Conservation (phyloP, 1,140 invertebrate genomes). For the Neodiprion lecontei region DNA sequence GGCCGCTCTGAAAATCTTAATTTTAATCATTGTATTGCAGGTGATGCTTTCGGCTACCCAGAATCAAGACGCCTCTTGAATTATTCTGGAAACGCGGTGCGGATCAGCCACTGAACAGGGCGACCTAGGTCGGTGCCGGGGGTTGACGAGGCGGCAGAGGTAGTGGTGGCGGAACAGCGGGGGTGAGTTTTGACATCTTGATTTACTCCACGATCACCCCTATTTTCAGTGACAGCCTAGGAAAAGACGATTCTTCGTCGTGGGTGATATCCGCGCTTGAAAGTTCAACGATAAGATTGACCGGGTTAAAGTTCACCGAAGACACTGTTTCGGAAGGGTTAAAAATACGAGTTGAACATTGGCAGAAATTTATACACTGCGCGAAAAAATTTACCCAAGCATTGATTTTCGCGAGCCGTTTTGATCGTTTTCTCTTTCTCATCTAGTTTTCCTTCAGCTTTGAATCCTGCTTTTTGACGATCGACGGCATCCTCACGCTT, state of each 20-base stretch:
- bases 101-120: constrained; percentile 44
- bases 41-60: constrained; percentile 43
- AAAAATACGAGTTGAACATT: no score
- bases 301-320: no score
- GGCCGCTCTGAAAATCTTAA: neutral
- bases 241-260: neutral
- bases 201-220: constrained; percentile 16
- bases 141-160: constrained; percentile 55
- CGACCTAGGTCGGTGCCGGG: constrained; percentile 50
- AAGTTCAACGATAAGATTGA: no score
- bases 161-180: constrained; percentile 60
- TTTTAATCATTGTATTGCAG: constrained; percentile 27
- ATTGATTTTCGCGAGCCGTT: no score
- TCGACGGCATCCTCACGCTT: no score
- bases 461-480: no score
- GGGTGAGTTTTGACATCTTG: constrained; percentile 44
- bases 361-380: no score
- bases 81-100: neutral
- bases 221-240: neutral
- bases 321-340: no score
- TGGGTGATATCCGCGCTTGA: no score
- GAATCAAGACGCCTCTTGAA: neutral
- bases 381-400: no score
- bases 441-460: neutral
- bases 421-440: neutral